A percentile compares a stretch with the other conserved stretches of the same genome.
phyloP scores from a whole-genome alignment of 2,797 vertebrate genomes.

The Pangasius macronema region DNA sequence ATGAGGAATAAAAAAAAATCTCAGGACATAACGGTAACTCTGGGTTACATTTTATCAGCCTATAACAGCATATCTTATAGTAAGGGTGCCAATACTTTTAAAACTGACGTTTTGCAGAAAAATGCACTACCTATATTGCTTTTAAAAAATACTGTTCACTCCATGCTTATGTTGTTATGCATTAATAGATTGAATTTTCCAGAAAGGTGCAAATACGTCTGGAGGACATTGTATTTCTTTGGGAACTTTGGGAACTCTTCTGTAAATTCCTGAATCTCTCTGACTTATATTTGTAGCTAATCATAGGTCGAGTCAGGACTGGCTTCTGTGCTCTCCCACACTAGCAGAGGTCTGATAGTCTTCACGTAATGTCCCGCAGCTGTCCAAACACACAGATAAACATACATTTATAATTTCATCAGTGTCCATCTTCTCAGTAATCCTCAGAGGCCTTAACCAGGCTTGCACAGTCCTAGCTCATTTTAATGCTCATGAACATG shows the following conservation, averaged over 20 bases:
- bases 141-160: neutral
- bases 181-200: neutral
- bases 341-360: slow-evolving; percentile 44
- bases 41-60: neutral
- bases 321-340: slow-evolving; percentile 57
- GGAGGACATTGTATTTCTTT: neutral
- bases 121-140: neutral
- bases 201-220: neutral
- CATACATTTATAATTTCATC: slow-evolving; percentile 56
- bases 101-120: neutral
- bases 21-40: neutral
- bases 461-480: neutral
- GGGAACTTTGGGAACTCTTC: neutral
- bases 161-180: no score
- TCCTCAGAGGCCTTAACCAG: slow-evolving; percentile 30
- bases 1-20: neutral
- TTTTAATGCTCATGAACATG: slow-evolving; percentile 1
- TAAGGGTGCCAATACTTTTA: neutral
- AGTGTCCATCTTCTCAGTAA: slow-evolving; percentile 19
- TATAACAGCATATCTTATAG: neutral
- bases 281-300: slow-evolving; percentile 19
- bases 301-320: slow-evolving; percentile 37
- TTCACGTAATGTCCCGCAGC: slow-evolving; percentile 70
- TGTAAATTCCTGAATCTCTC: slow-evolving; percentile 3
- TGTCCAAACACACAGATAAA: slow-evolving; percentile 69